These are phyloP conservation scores for Coluber constrictor DNA, from an alignment of 2,797 vertebrate genomes.

Conservation along the genomic window DNA sequence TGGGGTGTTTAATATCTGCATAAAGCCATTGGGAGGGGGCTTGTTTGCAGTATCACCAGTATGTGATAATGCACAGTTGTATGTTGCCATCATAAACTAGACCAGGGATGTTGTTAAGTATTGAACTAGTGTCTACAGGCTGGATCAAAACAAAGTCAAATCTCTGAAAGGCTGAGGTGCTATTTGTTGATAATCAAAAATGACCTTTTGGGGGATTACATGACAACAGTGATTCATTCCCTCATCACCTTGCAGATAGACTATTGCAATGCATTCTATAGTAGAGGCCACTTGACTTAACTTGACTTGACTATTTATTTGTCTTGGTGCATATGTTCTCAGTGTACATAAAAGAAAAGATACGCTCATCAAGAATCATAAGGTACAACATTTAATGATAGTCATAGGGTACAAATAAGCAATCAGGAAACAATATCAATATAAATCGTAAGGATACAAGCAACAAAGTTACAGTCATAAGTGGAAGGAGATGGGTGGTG, in stretches of 20 bases:
- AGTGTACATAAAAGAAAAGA: no score
- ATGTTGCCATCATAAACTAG: neutral
- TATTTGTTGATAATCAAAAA: neutral
- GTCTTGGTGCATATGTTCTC: no score
- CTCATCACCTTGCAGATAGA: neutral
- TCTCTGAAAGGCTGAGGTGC: neutral
- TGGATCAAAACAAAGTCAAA: neutral
- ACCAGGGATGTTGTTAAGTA: neutral
- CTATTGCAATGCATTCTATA: neutral
- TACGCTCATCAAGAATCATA: no score
- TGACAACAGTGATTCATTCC: neutral
- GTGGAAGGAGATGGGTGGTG: no score
- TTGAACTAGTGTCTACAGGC: neutral
- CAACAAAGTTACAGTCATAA: no score
- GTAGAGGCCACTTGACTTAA: no score
- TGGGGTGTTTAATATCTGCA: neutral
- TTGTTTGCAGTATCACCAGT: neutral
- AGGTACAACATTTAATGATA: no score
- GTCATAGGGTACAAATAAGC: no score
- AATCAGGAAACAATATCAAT: no score
- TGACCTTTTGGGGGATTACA: neutral
- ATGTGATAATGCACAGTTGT: neutral
- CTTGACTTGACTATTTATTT: neutral
- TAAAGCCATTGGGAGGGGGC: neutral
- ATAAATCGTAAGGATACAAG: no score